Conservation (phyloP, 37 sponge, comb jelly and placozoan genomes). For the Corticium candelabrum region DNA sequence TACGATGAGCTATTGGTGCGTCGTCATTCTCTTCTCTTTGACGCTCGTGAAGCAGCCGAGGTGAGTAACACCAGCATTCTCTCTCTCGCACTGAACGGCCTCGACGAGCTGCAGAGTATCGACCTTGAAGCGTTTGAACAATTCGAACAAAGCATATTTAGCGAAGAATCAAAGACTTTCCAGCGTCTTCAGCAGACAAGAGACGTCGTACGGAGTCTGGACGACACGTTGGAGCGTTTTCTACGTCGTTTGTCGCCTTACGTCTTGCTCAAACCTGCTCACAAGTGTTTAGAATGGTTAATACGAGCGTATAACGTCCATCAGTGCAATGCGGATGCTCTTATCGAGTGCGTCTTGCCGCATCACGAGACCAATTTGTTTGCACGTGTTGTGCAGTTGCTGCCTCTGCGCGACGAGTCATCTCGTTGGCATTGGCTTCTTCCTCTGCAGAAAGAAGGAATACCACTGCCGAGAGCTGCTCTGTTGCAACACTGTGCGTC, state of each 20-base stretch:
- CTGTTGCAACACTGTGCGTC: slow-evolving; percentile 63
- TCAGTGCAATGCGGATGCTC: slow-evolving; percentile 46
- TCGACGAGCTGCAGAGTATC: slow-evolving; percentile 70
- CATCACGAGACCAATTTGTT: slow-evolving; percentile 82
- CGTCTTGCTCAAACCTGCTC: slow-evolving; percentile 67
- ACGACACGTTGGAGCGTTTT: slow-evolving; percentile 42
- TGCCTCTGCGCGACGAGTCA: slow-evolving; percentile 46
- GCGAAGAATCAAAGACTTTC: slow-evolving; percentile 44
- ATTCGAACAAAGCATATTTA: slow-evolving; percentile 43
- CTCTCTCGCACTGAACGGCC: slow-evolving; percentile 61
- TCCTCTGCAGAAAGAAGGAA: slow-evolving; percentile 43
- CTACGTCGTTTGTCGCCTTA: slow-evolving; percentile 69
- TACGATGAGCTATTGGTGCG: slow-evolving; percentile 37
- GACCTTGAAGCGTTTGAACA: slow-evolving; percentile 45
- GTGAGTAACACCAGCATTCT: slow-evolving; percentile 44
- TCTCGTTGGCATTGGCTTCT: slow-evolving; percentile 74
- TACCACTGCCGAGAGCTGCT: slow-evolving; percentile 57
- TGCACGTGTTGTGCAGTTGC: slow-evolving; percentile 68
- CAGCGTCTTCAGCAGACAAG: slow-evolving; percentile 46
- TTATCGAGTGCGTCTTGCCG: slow-evolving; percentile 86
- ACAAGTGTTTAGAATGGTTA: slow-evolving; percentile 91
- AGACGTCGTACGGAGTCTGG: slow-evolving; percentile 38
- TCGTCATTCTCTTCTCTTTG: slow-evolving; percentile 58
- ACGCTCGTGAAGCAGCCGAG: slow-evolving; percentile 47
- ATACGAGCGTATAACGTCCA: slow-evolving; percentile 61